Percentiles rank a stretch among this genome's conserved stretches.
Evolutionary conservation across 2,888 invertebrate genomes (phyloP).

Genomic region (Timema podura): DNA sequence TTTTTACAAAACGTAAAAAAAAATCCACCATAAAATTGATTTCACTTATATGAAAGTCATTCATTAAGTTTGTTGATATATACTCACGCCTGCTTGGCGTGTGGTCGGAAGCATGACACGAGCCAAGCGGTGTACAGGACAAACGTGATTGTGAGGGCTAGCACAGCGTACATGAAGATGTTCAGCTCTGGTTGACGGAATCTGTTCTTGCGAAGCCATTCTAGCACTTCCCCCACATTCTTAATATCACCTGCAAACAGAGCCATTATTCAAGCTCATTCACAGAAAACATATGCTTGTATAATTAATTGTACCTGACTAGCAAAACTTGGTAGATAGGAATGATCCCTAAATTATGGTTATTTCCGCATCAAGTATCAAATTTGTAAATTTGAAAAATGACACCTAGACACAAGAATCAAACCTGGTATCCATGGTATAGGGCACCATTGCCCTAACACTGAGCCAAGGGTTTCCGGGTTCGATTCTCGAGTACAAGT

Average conservation of each 20-base stretch:
- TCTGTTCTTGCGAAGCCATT: constrained; percentile 89
- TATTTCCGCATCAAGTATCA: too few species aligned
- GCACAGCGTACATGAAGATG: constrained; percentile 89
- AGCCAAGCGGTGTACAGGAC: constrained; percentile 87
- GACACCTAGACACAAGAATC: too few species aligned
- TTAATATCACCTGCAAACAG: constrained; percentile 66
- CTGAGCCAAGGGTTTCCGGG: too few species aligned
- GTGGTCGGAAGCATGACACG: constrained; percentile 81
- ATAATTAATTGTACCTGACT: neutral
- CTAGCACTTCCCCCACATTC: constrained; percentile 80
- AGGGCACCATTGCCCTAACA: too few species aligned
- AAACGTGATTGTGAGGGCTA: constrained; percentile 80
- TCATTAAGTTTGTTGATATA: too few species aligned
- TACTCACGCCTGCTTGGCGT: constrained; percentile 44
- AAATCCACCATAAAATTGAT: too few species aligned
- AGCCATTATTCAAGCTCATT: constrained; percentile 13
- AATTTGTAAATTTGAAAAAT: too few species aligned
- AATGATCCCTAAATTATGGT: neutral
- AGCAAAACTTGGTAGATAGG: neutral
- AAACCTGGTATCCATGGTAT: too few species aligned
- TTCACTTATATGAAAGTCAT: too few species aligned
- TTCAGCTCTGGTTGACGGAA: constrained; percentile 90
- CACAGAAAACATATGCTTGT: neutral
- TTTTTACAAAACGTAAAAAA: too few species aligned
- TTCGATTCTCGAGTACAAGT: too few species aligned